A percentile compares a stretch with the other conserved stretches of the same genome.
These are phyloP conservation scores for Ormyrus thymus DNA, from an alignment of 2,888 invertebrate genomes.

Conservation along the genomic window DNA sequence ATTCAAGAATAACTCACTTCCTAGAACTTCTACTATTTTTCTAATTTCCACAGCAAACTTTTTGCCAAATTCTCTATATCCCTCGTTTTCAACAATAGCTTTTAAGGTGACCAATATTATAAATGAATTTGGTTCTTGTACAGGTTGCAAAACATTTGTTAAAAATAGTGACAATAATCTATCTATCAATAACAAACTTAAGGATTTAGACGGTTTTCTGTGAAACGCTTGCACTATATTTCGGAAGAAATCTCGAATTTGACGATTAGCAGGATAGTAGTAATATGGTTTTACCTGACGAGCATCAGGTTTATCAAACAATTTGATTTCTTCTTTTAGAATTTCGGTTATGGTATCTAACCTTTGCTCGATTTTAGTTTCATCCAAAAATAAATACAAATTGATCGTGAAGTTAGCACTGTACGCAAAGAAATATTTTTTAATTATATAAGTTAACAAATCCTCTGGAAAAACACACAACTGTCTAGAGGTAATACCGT, in stretches of 20 bases:
- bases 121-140: neutral
- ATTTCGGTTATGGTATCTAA: slow-evolving; percentile 2
- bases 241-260: neutral
- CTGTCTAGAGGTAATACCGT: neutral
- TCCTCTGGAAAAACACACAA: slow-evolving; percentile 14
- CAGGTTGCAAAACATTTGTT: too few species aligned
- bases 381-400: slow-evolving; percentile 13
- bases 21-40: too few species aligned
- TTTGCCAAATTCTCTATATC: too few species aligned
- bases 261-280: slow-evolving; percentile 1
- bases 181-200: too few species aligned
- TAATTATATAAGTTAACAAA: slow-evolving; percentile 24
- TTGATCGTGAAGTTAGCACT: neutral
- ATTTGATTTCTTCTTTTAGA: neutral
- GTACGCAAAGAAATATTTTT: neutral
- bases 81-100: too few species aligned
- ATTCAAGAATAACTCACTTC: too few species aligned
- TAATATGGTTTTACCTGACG: neutral
- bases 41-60: too few species aligned
- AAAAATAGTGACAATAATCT: too few species aligned
- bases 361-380: slow-evolving; percentile 21
- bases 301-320: neutral
- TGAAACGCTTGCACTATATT: too few species aligned
- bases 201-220: too few species aligned
- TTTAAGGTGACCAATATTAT: neutral